Percentiles rank a stretch among this genome's conserved stretches.
phyloP scores from a whole-genome alignment of 1,140 invertebrate genomes.

The Acromyrmex heyeri region DNA sequence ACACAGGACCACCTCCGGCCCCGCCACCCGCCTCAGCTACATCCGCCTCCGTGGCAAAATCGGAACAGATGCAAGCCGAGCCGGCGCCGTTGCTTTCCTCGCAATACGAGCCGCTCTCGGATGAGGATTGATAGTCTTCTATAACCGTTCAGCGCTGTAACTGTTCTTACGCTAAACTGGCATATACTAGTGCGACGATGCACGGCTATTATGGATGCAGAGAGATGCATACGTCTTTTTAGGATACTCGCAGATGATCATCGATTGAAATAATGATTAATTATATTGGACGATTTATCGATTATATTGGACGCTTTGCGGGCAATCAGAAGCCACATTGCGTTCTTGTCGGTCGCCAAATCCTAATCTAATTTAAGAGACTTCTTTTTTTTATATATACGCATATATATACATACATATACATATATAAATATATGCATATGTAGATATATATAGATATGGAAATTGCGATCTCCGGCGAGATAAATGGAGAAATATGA shows the following conservation, averaged over 20 bases:
- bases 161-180: conserved; percentile 3
- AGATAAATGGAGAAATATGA: conserved; percentile 45
- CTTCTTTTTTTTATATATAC: conserved; percentile 43
- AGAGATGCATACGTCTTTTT: conserved; percentile 41
- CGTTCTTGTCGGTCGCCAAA: conserved; percentile 69
- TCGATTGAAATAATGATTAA: conserved; percentile 29
- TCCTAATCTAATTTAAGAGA: conserved; percentile 55
- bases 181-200: conserved; percentile 5
- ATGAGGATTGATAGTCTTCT: conserved; percentile 91
- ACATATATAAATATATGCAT: not conserved
- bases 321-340: conserved; percentile 44
- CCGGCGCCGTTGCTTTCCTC: conserved; percentile 93
- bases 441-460: conserved; percentile 17
- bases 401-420: conserved; percentile 8
- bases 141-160: conserved; percentile 22
- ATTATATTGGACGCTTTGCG: conserved; percentile 19
- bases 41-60: conserved; percentile 77
- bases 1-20: conserved; percentile 83
- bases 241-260: conserved; percentile 45
- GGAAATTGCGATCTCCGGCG: conserved; percentile 43
- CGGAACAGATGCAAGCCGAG: conserved; percentile 87
- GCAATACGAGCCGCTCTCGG: conserved; percentile 95
- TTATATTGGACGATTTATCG: conserved; percentile 61
- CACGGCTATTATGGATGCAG: conserved; percentile 12
- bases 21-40: conserved; percentile 83